These are phyloP conservation scores for Drosophila sechellia DNA, from an alignment of 1,140 invertebrate species.

Conservation along the genomic window DNA sequence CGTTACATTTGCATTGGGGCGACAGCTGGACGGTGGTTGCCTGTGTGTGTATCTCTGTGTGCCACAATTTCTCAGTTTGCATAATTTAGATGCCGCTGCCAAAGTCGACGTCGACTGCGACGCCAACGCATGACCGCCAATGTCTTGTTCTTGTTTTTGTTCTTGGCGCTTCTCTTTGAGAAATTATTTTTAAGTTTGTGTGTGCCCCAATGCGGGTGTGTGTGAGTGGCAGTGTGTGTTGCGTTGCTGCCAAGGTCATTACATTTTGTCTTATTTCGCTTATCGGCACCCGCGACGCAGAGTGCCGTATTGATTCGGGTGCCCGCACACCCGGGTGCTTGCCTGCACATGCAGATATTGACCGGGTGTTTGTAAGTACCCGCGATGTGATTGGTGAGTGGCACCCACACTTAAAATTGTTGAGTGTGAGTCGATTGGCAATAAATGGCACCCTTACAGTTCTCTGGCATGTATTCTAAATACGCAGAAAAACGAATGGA, in stretches of 20 bases:
- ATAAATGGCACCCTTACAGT: too few relatives aligned
- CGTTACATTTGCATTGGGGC: slow-evolving; percentile 40
- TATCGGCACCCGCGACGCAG: too few relatives aligned
- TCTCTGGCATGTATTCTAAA: too few relatives aligned
- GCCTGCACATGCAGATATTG: too few relatives aligned
- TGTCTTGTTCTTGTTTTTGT: slow-evolving; percentile 53
- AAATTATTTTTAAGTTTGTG: slow-evolving; percentile 82
- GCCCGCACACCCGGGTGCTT: too few relatives aligned
- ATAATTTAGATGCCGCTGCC: slow-evolving; percentile 68
- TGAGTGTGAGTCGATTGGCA: too few relatives aligned
- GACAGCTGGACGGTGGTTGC: slow-evolving; percentile 29
- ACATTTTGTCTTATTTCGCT: slow-evolving; percentile 74
- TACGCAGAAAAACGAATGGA: too few relatives aligned
- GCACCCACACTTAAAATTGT: too few relatives aligned
- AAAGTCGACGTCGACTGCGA: slow-evolving; percentile 10
- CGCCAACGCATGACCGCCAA: slow-evolving; percentile 57
- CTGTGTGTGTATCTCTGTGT: slow-evolving; percentile 4
- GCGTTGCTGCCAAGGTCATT: slow-evolving; percentile 69
- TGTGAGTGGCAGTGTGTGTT: slow-evolving; percentile 37
- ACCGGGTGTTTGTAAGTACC: too few relatives aligned
- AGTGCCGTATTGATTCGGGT: too few relatives aligned
- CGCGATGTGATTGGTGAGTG: too few relatives aligned
- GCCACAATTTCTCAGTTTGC: slow-evolving; percentile 64
- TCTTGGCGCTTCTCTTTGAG: slow-evolving; percentile 60
- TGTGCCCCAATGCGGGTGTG: slow-evolving; percentile 36